Base-by-base conservation (phyloP, 2,797 vertebrate genomes). In the Takifugu rubripes region DNA sequence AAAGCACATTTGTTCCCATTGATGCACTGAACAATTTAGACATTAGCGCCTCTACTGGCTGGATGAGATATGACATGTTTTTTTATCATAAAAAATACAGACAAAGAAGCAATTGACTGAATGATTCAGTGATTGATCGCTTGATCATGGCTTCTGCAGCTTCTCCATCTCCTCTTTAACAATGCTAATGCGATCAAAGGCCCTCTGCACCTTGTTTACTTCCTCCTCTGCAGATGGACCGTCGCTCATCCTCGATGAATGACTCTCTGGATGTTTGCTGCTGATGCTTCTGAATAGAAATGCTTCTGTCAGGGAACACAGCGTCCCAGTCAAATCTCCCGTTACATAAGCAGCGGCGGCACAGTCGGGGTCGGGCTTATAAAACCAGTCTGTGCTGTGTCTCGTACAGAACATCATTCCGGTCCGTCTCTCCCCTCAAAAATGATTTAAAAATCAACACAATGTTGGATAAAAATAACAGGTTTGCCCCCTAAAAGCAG, bases 271-370 rank as follows among this genome's bases (percentile, higher is more conserved):
- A 72, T n/a, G 40, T 21, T 11, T 1, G 57, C 68, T 66, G 72
- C 33, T 47, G 2, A 5, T 56, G 44, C 45, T 59, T 78, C 70
- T 79, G 68, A 85, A 84, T 58, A 70, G 70, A 77, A 82, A 81
- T 76, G 72, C 81, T 61, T 78, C 77, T 68, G 73, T 87, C 75
- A 65, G 81, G 73, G 80, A 82, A 86, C 84, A 80, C 71, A 58
- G 64, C 71, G 84, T 82, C 59, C 71, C 12, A 58, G 51, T 79
- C 63, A 71, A 59, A 78, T 68, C 62, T 74, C 67, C 48, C 48
- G 42, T 89, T 87, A 68, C 70, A 68, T 88, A 87, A 91, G 55
- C 42, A 6, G 10, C 46, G 44, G 46, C 59, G 21, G 59, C 70
- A 56, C 68, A 59, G 61, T 65, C 45, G 25, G 64, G 68, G 57